Conservation (phyloP, 2,113 vertebrate genomes). For the Puma concolor region DNA sequence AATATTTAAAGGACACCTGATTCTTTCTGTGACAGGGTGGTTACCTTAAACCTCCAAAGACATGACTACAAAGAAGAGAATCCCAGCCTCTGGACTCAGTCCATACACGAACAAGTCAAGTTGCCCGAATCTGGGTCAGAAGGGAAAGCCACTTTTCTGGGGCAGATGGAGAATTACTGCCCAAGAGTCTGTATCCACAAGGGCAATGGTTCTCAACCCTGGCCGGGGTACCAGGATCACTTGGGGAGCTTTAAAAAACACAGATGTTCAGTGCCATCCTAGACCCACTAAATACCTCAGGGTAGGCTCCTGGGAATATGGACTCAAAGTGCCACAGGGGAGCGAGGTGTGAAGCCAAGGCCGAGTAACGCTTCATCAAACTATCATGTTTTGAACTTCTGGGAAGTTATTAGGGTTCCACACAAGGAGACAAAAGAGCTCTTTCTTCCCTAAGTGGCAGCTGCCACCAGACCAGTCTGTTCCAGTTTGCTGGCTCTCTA, state of each 20-base stretch:
- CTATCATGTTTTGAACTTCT: not conserved
- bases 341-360: not conserved
- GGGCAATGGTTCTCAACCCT: not conserved
- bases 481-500: not conserved
- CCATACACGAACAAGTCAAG: not conserved
- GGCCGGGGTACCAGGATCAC: not conserved
- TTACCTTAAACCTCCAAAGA: slow-evolving; percentile 36
- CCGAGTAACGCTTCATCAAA: not conserved
- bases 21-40: slow-evolving; percentile 40
- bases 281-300: not conserved
- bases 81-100: slow-evolving; percentile 42
- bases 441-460: not conserved
- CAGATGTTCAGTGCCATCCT: not conserved
- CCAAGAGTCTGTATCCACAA: not conserved
- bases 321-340: not conserved
- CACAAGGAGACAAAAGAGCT: not conserved
- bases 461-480: not conserved
- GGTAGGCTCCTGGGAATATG: not conserved
- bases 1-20: slow-evolving; percentile 60
- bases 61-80: slow-evolving; percentile 57
- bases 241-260: not conserved
- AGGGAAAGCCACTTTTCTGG: not conserved
- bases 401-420: not conserved
- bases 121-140: slow-evolving; percentile 51
- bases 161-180: not conserved